Evolutionary conservation across 2,797 vertebrate species (phyloP).

Genomic region (Huso huso): DNA sequence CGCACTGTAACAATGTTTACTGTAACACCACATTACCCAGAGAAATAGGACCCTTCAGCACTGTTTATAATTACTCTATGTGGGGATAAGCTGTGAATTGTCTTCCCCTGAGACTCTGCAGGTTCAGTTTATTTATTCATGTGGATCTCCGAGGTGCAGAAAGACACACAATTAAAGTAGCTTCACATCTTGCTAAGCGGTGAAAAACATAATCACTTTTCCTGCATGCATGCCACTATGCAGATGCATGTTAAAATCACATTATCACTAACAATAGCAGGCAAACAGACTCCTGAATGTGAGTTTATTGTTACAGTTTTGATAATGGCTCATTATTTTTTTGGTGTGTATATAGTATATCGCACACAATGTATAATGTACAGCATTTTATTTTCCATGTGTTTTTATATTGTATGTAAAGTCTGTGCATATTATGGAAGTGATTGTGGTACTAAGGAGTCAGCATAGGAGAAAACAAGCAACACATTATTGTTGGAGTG

Average conservation of each 20-base stretch:
- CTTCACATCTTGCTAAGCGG: not conserved
- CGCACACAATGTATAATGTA: no score
- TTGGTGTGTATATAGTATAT: no score
- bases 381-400: no score
- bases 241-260: not conserved
- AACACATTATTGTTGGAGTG: no score
- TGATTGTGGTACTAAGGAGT: no score
- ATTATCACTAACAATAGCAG: not conserved
- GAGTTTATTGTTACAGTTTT: not conserved
- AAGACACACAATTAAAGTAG: not conserved
- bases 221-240: not conserved
- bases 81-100: not conserved
- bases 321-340: not conserved
- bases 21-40: not conserved
- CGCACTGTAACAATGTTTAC: not conserved
- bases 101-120: not conserved
- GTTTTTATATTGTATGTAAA: no score
- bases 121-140: not conserved
- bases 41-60: not conserved
- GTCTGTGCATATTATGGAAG: no score
- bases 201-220: not conserved
- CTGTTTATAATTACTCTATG: not conserved
- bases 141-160: not conserved
- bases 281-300: not conserved
- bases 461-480: no score